Evolutionary conservation across 1,140 invertebrate species (phyloP).

Genomic region (Lordiphosa collinella): DNA sequence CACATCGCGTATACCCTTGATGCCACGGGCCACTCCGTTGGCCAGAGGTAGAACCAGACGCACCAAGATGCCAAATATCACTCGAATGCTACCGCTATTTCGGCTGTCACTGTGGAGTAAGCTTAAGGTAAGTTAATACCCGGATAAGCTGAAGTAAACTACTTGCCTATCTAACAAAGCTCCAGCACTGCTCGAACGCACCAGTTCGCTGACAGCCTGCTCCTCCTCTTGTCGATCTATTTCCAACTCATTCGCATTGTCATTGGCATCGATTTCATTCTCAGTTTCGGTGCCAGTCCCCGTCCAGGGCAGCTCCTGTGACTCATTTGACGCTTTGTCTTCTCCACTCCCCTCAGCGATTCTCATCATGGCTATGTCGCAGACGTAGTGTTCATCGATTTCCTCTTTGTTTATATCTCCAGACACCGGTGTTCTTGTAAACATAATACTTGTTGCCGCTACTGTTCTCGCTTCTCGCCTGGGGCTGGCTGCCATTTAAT

Average conservation of each 20-base stretch:
- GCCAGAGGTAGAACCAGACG: slow-evolving; percentile 67
- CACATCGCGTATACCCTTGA: slow-evolving; percentile 69
- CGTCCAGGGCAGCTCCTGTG: slow-evolving; percentile 1
- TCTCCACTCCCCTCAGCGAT: slow-evolving; percentile 48
- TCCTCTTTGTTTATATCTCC: slow-evolving; percentile 17
- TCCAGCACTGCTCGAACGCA: slow-evolving; percentile 42
- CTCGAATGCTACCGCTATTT: slow-evolving; percentile 66
- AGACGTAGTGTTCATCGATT: slow-evolving; percentile 70
- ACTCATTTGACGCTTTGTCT: slow-evolving; percentile 18
- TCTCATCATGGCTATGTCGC: slow-evolving; percentile 67
- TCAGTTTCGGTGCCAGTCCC: not conserved
- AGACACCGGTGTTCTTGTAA: slow-evolving; percentile 15
- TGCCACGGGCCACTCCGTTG: slow-evolving; percentile 67
- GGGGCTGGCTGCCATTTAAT: slow-evolving; percentile 51
- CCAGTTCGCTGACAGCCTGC: slow-evolving; percentile 61
- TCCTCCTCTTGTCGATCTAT: slow-evolving; percentile 71
- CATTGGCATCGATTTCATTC: not conserved
- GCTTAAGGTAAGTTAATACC: too few species aligned
- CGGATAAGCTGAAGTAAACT: too few species aligned
- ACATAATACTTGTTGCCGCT: slow-evolving; percentile 24
- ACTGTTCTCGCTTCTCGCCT: slow-evolving; percentile 11
- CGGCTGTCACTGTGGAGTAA: slow-evolving; percentile 28
- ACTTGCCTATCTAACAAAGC: slow-evolving; percentile 30
- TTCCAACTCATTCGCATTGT: slow-evolving; percentile 48
- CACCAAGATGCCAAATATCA: slow-evolving; percentile 71